Conservation (phyloP, 2,113 vertebrate genomes). For the Albula goreensis region DNA sequence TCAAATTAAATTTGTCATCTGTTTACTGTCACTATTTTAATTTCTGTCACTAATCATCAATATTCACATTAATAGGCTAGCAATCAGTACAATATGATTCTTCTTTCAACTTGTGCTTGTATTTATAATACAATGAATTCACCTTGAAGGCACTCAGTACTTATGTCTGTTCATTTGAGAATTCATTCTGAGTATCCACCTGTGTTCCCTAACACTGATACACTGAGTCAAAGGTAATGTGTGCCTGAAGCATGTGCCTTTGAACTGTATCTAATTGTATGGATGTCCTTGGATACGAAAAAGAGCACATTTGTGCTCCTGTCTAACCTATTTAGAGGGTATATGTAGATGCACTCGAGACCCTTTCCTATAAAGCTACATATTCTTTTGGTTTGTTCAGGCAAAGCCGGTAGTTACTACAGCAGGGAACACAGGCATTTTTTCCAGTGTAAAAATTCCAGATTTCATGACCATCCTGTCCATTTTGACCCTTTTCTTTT, state of each 20-base stretch:
- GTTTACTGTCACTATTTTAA: not conserved
- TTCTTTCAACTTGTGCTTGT: not conserved
- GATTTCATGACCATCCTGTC: not conserved
- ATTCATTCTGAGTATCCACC: not conserved
- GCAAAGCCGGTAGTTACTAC: not conserved
- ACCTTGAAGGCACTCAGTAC: not conserved
- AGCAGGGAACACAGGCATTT: not conserved
- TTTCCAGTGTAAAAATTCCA: not conserved
- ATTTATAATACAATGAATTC: not conserved
- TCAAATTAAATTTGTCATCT: conserved; percentile 4
- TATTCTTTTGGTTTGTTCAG: not conserved
- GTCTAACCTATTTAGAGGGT: not conserved
- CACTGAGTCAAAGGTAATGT: not conserved
- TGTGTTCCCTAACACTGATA: not conserved
- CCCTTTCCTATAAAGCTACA: not conserved
- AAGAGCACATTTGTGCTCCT: not conserved
- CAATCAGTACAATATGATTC: conserved; percentile 29
- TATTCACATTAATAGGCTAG: conserved; percentile 27
- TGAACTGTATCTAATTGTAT: not conserved
- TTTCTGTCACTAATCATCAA: conserved; percentile 28
- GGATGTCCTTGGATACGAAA: not conserved
- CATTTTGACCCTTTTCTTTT: not conserved
- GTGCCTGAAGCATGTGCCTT: not conserved
- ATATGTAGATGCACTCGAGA: not conserved
- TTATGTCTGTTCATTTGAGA: not conserved